These are phyloP conservation scores for Rhagonycha fulva DNA, from an alignment of 2,888 invertebrate genomes.

Conservation along the genomic window DNA sequence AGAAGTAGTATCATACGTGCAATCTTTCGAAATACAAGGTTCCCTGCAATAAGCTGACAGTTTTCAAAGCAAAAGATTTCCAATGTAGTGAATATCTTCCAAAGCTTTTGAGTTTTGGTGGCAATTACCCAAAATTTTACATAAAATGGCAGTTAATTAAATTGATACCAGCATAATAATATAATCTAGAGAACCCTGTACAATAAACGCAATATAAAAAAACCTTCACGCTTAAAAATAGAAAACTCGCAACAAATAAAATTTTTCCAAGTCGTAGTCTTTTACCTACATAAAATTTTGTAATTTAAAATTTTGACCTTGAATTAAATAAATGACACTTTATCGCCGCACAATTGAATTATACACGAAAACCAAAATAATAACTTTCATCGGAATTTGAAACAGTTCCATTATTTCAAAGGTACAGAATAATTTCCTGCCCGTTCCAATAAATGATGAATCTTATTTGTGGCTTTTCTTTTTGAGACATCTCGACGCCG, in stretches of 20 bases:
- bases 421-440: slow-evolving; percentile 68
- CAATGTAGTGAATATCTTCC: neutral
- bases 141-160: neutral
- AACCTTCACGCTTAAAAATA: neutral
- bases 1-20: neutral
- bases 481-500: slow-evolving; percentile 62
- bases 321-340: neutral
- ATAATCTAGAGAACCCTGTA: neutral
- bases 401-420: slow-evolving; percentile 42
- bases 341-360: neutral
- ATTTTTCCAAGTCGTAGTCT: neutral
- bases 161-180: neutral
- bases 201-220: neutral
- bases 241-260: neutral
- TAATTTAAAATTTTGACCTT: neutral
- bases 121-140: neutral
- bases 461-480: slow-evolving; percentile 66
- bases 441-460: slow-evolving; percentile 71
- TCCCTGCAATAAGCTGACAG: neutral
- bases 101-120: neutral
- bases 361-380: neutral
- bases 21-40: neutral
- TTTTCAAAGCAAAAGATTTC: neutral
- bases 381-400: neutral
- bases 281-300: neutral